A percentile compares a stretch with the other conserved stretches of the same genome.
Conservation (phyloP, 2,888 invertebrate genomes). For the Heterodera filipjevi region DNA sequence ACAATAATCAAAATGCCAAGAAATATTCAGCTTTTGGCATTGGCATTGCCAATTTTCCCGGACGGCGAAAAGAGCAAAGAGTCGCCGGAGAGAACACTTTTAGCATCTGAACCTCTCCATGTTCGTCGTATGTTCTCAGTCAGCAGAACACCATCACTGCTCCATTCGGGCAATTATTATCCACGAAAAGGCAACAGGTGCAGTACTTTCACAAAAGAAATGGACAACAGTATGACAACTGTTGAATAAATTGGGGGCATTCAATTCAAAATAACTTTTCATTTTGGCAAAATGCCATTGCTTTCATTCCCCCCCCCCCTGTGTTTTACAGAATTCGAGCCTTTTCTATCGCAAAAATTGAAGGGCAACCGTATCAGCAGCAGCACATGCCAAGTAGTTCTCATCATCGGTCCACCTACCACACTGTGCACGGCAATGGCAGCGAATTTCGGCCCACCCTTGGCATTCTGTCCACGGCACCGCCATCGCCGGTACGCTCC, state of each 20-base stretch:
- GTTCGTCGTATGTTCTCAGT: constrained; percentile 28
- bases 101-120: constrained; percentile 24
- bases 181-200: background rate
- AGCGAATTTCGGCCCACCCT: constrained; percentile 38
- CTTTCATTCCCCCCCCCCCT: too few relatives aligned
- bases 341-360: background rate
- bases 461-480: constrained; percentile 38
- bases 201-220: background rate
- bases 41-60: constrained; percentile 44
- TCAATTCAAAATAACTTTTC: background rate
- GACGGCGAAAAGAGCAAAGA: constrained; percentile 33
- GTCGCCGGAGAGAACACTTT: constrained; percentile 8
- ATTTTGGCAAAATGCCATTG: background rate
- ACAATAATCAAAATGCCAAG: background rate
- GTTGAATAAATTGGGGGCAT: too few relatives aligned
- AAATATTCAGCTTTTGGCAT: constrained; percentile 32
- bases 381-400: background rate
- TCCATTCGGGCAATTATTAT: background rate
- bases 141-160: background rate
- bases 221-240: background rate
- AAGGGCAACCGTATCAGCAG: background rate
- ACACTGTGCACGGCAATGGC: constrained; percentile 3
- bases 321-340: background rate
- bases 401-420: background rate
- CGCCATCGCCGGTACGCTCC: constrained; percentile 4